These are phyloP conservation scores for Brachionus asplanchnoidis DNA, from an alignment of 1,140 invertebrate genomes.

Conservation along the genomic window DNA sequence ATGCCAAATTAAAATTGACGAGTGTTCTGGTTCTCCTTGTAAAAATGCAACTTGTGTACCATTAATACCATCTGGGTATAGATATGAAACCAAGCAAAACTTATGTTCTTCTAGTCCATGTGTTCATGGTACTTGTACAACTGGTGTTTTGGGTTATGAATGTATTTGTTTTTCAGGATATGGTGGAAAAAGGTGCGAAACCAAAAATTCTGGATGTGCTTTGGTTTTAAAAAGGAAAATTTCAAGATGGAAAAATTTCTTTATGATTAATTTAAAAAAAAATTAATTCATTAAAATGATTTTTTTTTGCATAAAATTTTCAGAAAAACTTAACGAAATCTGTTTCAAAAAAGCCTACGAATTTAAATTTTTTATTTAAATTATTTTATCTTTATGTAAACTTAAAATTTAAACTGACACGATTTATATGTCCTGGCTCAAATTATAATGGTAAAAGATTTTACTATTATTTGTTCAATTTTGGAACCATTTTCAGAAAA, in stretches of 20 bases:
- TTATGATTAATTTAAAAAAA: background rate
- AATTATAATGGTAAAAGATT: too few species aligned
- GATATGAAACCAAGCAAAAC: slow-evolving; percentile 68
- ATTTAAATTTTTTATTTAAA: too few species aligned
- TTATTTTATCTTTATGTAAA: too few species aligned
- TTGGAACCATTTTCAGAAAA: too few species aligned
- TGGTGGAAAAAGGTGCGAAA: slow-evolving; percentile 61
- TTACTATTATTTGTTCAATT: too few species aligned
- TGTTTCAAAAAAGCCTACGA: too few species aligned
- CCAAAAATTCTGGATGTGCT: slow-evolving; percentile 28
- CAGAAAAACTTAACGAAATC: too few species aligned
- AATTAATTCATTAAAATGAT: too few species aligned
- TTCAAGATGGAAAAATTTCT: background rate
- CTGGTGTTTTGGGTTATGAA: background rate
- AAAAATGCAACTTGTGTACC: slow-evolving; percentile 78
- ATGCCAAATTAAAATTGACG: slow-evolving; percentile 71
- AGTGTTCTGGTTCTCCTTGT: slow-evolving; percentile 80
- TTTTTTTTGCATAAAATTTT: too few species aligned
- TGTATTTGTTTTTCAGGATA: slow-evolving; percentile 52
- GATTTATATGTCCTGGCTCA: too few species aligned
- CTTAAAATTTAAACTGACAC: too few species aligned
- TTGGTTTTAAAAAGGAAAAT: background rate
- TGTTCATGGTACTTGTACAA: background rate
- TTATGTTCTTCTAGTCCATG: slow-evolving; percentile 1
- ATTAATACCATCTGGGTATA: slow-evolving; percentile 67